Base-by-base conservation (phyloP, 2,888 invertebrate genomes). In the Sturmia bella region DNA sequence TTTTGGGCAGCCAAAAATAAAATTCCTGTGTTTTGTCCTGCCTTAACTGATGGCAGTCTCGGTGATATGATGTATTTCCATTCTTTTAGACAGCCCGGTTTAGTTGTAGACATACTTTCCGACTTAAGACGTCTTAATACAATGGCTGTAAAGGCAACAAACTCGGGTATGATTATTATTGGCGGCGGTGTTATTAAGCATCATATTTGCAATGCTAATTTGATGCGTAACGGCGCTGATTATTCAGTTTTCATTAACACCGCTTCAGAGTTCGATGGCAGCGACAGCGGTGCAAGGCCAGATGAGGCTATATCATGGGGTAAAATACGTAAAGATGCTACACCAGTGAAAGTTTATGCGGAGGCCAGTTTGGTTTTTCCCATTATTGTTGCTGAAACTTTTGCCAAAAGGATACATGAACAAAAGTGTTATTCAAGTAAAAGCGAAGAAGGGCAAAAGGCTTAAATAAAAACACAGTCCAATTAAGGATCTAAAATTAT, bases 41-140 rank as follows among this genome's bases (percentile, higher is more conserved):
- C 99, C 0, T 91, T 99, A 80, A 99, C 99, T 0, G 99, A 99
- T 92, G 99, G 99, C 0, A 98, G 98, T 85, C 92, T 96, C 80
- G 98, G 99, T 0, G 99, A 99, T 89, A 99, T 99, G 99, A 96
- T 99, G 94, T 99, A 98, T 90, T 98, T 99, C 89, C 99, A 99
- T 91, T 97, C 98, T 0, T 98, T 95, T 89, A 95, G 95, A 85
- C 96, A 96, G 89, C 97, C 99, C 0, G 99, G 99, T 0, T 92
- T 99, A 7, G 92, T 98, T 32, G 92, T 99, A 59, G 99, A 99
- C 89, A 97, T 99, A 88, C 92, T 98, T 21, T 95, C 97, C 89
- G 99, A 99, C 92, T 92, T 99, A 76, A 92, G 95, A 70, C 93
- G 97, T 72, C 91, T 99, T 27, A 99, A 99, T 91, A 95, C 96